Percentiles rank a stretch among this genome's conserved stretches.
phyloP scores from a whole-genome alignment of 2,113 vertebrate genomes.

The Lagenorhynchus albirostris region DNA sequence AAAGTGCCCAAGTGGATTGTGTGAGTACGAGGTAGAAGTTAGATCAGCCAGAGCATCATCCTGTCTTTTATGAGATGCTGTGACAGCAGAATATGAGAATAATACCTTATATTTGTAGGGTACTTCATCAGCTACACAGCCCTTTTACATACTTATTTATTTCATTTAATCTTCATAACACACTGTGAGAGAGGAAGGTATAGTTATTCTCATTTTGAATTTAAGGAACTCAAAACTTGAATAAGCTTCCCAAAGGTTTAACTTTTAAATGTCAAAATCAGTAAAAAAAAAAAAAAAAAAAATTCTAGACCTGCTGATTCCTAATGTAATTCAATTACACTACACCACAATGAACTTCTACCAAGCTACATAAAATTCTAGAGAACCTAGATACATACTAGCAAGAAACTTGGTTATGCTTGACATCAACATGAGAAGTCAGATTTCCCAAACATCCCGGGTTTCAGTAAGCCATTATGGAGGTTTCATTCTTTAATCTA shows the following conservation, averaged over 20 bases:
- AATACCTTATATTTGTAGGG: neutral
- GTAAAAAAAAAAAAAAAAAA: neutral
- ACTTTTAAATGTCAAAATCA: neutral
- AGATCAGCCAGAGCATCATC: neutral
- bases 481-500: neutral
- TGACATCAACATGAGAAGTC: neutral
- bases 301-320: neutral
- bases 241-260: neutral
- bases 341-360: neutral
- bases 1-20: neutral
- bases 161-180: neutral
- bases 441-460: neutral
- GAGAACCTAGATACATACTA: neutral
- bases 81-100: neutral
- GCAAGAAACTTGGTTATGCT: neutral
- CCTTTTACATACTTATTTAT: neutral
- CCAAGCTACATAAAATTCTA: neutral
- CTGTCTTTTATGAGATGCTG: neutral
- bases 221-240: neutral
- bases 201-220: slow-evolving; percentile 8
- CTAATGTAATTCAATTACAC: neutral
- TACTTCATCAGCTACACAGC: neutral
- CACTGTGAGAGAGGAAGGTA: neutral
- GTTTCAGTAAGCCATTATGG: neutral
- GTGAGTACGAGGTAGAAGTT: neutral